These are phyloP conservation scores for Nymphicus hollandicus DNA, from an alignment of 2,113 vertebrate genomes.

Conservation along the genomic window DNA sequence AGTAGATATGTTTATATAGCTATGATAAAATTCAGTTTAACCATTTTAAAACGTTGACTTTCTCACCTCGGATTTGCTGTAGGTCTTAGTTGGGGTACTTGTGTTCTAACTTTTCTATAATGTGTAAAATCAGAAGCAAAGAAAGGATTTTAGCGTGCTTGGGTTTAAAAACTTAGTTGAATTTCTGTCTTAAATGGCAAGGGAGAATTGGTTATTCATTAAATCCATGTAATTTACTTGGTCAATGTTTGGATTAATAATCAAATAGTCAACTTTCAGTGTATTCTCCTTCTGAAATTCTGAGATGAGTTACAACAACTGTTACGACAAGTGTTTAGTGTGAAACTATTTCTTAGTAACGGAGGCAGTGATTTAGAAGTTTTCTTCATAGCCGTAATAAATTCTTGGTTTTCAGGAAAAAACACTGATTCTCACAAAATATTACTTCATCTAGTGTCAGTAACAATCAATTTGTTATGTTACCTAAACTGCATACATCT, in stretches of 20 bases:
- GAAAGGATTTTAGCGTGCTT: neutral
- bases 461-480: neutral
- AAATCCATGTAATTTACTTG: neutral
- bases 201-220: neutral
- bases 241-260: neutral
- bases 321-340: rapidly evolving
- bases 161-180: neutral
- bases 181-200: neutral
- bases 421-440: neutral
- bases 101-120: neutral
- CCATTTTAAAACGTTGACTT: neutral
- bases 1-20: neutral
- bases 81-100: neutral
- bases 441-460: neutral
- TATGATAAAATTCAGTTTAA: neutral
- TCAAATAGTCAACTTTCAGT: neutral
- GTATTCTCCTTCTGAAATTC: neutral
- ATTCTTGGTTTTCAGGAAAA: neutral
- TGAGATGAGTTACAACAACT: neutral
- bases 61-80: neutral
- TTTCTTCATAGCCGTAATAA: neutral
- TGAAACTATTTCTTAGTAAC: neutral
- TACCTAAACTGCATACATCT: neutral
- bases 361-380: neutral
- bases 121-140: neutral